Evolutionary conservation across 2,797 vertebrate species (phyloP).

Genomic region (Channallabes apus): DNA sequence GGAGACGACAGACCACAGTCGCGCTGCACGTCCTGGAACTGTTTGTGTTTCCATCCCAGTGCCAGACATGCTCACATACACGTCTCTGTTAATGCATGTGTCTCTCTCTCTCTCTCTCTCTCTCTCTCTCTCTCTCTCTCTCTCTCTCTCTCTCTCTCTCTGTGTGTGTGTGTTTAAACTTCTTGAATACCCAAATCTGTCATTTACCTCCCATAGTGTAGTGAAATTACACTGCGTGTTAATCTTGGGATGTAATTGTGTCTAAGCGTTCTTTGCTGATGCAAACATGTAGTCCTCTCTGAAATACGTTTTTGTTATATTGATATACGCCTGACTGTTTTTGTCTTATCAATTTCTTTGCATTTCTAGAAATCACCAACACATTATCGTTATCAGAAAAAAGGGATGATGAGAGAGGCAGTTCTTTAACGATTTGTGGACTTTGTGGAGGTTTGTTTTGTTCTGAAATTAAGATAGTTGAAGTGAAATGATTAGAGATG

Average conservation of each 20-base stretch:
- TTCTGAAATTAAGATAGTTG: no score
- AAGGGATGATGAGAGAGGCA: neutral
- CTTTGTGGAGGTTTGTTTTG: neutral
- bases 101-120: no score
- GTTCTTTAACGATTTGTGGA: neutral
- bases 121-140: no score
- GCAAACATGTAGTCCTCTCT: neutral
- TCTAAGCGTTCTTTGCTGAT: neutral
- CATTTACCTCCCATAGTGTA: slow-evolving; percentile 34
- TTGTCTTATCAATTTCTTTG: neutral
- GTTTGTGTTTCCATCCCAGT: slow-evolving; percentile 42
- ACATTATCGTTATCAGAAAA: neutral
- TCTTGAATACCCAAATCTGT: neutral
- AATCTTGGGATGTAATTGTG: neutral
- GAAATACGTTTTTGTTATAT: neutral
- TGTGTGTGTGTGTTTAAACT: neutral
- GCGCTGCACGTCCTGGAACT: slow-evolving; percentile 11
- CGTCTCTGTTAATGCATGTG: neutral
- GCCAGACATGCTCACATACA: neutral
- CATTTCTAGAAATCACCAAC: neutral
- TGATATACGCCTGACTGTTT: no score
- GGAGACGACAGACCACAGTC: slow-evolving; percentile 30
- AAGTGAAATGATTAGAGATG: neutral
- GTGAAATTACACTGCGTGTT: slow-evolving; percentile 1
- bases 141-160: no score